A percentile compares a stretch with the other conserved stretches of the same genome.
phyloP scores from a whole-genome alignment of 2,113 vertebrate genomes.

The Anoura caudifer region DNA sequence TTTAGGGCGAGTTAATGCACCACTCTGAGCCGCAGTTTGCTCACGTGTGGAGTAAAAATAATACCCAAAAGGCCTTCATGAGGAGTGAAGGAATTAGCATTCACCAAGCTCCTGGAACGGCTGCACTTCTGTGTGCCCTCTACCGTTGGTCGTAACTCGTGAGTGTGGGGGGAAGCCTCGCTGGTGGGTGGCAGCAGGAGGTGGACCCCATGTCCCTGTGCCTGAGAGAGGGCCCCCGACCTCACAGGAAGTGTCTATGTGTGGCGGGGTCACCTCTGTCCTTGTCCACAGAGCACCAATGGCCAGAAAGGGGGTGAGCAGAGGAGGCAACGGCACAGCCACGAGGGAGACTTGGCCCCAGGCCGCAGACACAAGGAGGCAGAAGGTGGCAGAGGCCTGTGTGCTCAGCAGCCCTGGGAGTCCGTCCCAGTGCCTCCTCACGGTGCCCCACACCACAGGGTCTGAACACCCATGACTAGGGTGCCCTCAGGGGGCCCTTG shows the following conservation, averaged over 20 bases:
- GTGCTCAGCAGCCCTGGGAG: neutral
- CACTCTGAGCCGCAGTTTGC: neutral
- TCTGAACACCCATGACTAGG: rapidly evolving
- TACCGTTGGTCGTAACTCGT: rapidly evolving
- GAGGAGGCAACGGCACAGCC: rapidly evolving
- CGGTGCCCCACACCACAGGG: neutral
- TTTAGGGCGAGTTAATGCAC: too few species aligned
- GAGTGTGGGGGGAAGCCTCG: too few species aligned
- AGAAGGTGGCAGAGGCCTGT: too few species aligned
- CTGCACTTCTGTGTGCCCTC: rapidly evolving
- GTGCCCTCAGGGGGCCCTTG: neutral
- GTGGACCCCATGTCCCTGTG: neutral
- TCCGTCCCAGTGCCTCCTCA: neutral
- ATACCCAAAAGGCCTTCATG: neutral
- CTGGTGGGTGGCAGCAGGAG: too few species aligned
- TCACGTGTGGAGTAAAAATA: neutral
- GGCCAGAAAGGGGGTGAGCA: neutral
- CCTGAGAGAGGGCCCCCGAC: neutral
- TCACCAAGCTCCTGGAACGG: neutral
- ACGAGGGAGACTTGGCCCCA: rapidly evolving
- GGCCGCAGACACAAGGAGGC: neutral
- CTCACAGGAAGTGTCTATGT: rapidly evolving
- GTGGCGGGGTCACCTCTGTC: neutral
- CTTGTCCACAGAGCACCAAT: neutral
- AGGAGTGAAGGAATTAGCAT: neutral